Evolutionary conservation across 2,113 vertebrate genomes (phyloP).

Genomic region (Tenebrosternarchus preto): DNA sequence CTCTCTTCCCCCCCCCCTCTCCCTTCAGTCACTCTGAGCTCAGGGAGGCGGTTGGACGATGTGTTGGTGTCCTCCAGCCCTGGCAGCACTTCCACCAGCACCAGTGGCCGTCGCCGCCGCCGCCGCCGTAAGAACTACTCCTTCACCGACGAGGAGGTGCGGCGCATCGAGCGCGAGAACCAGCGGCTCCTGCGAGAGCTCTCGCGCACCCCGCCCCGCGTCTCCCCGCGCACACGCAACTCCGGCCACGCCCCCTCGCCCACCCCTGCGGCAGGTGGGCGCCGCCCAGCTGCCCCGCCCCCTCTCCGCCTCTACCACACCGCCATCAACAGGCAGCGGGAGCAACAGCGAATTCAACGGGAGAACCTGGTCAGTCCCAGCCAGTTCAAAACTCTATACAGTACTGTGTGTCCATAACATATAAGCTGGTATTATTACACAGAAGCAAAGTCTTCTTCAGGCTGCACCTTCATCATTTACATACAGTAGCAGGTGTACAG

Average conservation of each 20-base stretch:
- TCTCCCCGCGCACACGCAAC: slow-evolving; percentile 69
- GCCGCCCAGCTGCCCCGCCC: slow-evolving; percentile 41
- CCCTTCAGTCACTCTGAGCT: neutral
- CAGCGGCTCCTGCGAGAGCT: slow-evolving; percentile 86
- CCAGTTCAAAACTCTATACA: too few species aligned
- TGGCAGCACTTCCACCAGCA: slow-evolving; percentile 35
- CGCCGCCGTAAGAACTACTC: slow-evolving; percentile 84
- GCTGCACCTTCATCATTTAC: neutral
- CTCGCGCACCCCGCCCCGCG: slow-evolving; percentile 72
- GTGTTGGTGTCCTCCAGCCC: slow-evolving; percentile 65
- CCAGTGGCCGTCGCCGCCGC: slow-evolving; percentile 5
- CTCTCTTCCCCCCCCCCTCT: neutral
- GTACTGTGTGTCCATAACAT: too few species aligned
- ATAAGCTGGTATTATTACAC: too few species aligned
- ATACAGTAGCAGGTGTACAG: neutral
- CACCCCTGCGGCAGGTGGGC: neutral
- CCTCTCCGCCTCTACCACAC: slow-evolving; percentile 78
- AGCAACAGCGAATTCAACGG: slow-evolving; percentile 88
- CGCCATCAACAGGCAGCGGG: slow-evolving; percentile 85
- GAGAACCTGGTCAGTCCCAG: slow-evolving; percentile 88
- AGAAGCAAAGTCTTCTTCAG: neutral
- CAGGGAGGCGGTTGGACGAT: slow-evolving; percentile 17
- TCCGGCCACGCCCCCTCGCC: slow-evolving; percentile 54
- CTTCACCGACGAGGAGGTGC: slow-evolving; percentile 85
- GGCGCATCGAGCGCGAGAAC: slow-evolving; percentile 88